Evolutionary conservation across 2,113 vertebrate species (phyloP).

Genomic region (Sturnira hondurensis): DNA sequence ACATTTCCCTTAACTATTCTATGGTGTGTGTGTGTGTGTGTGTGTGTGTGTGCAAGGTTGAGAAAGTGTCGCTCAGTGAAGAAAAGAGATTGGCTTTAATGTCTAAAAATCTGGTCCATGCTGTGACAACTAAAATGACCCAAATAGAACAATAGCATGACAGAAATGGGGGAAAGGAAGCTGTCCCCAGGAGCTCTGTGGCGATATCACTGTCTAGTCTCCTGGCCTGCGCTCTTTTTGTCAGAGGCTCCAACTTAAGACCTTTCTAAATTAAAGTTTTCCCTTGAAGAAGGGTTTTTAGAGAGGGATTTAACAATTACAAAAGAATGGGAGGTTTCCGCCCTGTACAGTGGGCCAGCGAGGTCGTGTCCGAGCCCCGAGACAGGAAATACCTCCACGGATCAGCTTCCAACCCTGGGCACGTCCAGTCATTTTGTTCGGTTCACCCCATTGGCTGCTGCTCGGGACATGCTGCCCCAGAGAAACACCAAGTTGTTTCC

Average conservation of each 20-base stretch:
- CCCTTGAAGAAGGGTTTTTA: constrained; percentile 19
- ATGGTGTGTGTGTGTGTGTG: not conserved
- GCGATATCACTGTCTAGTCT: not conserved
- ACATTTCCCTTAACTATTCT: not conserved
- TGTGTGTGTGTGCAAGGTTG: not conserved
- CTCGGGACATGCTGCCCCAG: not conserved
- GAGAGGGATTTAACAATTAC: constrained; percentile 17
- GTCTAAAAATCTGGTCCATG: not conserved
- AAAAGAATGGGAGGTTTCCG: constrained; percentile 2
- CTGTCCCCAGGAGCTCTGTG: not conserved
- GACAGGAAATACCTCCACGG: not conserved
- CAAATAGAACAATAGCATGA: not conserved
- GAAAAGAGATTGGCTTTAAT: not conserved
- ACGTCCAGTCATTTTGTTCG: not conserved
- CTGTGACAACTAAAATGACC: not conserved
- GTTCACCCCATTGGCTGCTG: not conserved
- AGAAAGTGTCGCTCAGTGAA: not conserved
- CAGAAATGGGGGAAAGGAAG: not conserved
- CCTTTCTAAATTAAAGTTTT: constrained; percentile 51
- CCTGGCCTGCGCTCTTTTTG: not conserved
- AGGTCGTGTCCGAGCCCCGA: not conserved
- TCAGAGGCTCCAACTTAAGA: not conserved
- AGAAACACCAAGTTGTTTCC: not conserved
- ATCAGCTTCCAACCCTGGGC: too few species aligned
- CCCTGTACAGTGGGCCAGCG: not conserved